Percentiles rank a stretch among this genome's conserved stretches.
phyloP scores from a whole-genome alignment of 53 echinoderm and acorn worm species.

The Zoroaster sp. region DNA sequence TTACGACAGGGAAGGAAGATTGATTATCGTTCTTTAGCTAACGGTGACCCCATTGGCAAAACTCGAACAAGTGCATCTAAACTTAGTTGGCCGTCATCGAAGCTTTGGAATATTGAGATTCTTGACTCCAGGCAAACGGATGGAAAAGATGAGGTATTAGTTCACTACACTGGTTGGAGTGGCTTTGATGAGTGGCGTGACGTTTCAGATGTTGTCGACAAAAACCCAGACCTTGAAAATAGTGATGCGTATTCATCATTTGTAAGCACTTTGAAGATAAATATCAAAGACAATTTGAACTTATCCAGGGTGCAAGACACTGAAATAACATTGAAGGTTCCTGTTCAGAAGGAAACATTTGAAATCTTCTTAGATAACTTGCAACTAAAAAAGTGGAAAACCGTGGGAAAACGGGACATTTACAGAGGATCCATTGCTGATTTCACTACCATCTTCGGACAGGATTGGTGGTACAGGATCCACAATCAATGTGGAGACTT shows the following conservation, averaged over 20 bases:
- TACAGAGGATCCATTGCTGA: not conserved
- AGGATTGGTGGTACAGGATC: constrained; percentile 49
- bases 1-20: not conserved
- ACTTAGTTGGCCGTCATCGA: constrained; percentile 35
- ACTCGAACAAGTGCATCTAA: not conserved
- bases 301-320: constrained; percentile 30
- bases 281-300: constrained; percentile 39
- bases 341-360: constrained; percentile 41
- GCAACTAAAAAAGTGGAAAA: not conserved
- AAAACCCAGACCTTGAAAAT: not conserved
- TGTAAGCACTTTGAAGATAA: not conserved
- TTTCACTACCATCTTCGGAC: constrained; percentile 7
- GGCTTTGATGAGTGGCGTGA: constrained; percentile 17
- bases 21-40: not conserved
- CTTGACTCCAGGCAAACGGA: not conserved
- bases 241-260: not conserved
- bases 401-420: not conserved
- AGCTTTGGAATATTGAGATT: constrained; percentile 7
- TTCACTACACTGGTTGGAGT: constrained; percentile 44
- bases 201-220: constrained; percentile 7
- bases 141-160: constrained; percentile 7
- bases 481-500: constrained; percentile 62
- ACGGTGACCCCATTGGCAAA: no score
- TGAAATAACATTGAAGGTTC: constrained; percentile 48
- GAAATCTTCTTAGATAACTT: not conserved